A percentile compares a stretch with the other conserved stretches of the same genome.
Conservation (phyloP, 2,888 invertebrate species). For the Mellilla xanthometata region DNA sequence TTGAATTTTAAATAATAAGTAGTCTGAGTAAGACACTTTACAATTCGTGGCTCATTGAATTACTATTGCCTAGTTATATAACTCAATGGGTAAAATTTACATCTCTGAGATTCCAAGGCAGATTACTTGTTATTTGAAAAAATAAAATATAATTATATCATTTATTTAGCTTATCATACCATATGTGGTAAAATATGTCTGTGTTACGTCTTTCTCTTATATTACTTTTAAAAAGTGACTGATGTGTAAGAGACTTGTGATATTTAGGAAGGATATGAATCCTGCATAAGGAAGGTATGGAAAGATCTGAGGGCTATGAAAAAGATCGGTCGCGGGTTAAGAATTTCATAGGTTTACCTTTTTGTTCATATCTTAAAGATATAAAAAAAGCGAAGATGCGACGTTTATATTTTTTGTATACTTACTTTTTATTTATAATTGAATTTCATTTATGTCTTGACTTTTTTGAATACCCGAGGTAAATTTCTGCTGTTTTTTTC, state of each 20-base stretch:
- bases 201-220: constrained; percentile 11
- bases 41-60: too few species aligned
- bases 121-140: too few species aligned
- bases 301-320: constrained; percentile 29
- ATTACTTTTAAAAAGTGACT: constrained; percentile 44
- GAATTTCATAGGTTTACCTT: neutral
- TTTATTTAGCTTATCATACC: constrained; percentile 7
- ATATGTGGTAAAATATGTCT: constrained; percentile 15
- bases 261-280: constrained; percentile 54
- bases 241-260: constrained; percentile 71
- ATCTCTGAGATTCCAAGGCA: too few species aligned
- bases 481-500: too few species aligned
- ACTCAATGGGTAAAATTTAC: too few species aligned
- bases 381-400: neutral
- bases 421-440: neutral
- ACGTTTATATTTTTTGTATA: too few species aligned
- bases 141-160: too few species aligned
- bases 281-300: constrained; percentile 36
- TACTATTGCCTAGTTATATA: too few species aligned
- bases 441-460: too few species aligned
- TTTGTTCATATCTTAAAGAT: constrained; percentile 1
- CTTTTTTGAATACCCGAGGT: too few species aligned
- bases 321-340: constrained; percentile 4
- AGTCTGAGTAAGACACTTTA: too few species aligned
- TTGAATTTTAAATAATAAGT: too few species aligned